Conservation (phyloP, 2,113 vertebrate species). For the Panthera tigris region DNA sequence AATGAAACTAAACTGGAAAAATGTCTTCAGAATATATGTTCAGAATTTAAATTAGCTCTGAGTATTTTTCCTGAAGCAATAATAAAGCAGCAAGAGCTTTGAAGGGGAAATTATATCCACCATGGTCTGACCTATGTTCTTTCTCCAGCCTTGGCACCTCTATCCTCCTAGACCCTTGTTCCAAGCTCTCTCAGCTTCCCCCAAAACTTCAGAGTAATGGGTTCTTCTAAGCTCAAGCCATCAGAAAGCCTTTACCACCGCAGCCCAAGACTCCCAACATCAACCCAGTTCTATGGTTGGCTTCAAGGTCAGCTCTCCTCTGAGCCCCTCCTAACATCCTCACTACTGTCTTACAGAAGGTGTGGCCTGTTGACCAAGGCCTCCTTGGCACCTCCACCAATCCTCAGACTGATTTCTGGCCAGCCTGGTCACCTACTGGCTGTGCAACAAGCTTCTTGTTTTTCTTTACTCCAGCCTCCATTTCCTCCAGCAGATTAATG, state of each 20-base stretch:
- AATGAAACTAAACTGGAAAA: conserved; percentile 74
- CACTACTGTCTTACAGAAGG: not conserved
- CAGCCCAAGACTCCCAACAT: not conserved
- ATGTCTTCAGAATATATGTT: conserved; percentile 59
- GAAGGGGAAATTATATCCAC: not conserved
- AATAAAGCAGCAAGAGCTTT: conserved; percentile 17
- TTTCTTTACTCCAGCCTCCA: not conserved
- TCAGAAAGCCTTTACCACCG: not conserved
- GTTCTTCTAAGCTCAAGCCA: not conserved
- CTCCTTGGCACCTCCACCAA: not conserved
- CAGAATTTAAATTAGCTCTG: conserved; percentile 70
- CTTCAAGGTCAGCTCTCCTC: not conserved
- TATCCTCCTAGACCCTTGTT: no score
- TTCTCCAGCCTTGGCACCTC: not conserved
- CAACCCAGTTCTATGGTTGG: not conserved
- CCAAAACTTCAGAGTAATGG: not conserved
- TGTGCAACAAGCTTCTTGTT: not conserved
- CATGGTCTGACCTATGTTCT: not conserved
- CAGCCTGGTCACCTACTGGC: not conserved
- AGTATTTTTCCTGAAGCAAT: conserved; percentile 45
- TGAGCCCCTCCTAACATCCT: not conserved
- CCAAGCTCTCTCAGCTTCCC: not conserved
- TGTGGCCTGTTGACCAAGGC: not conserved
- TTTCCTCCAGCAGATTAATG: not conserved
- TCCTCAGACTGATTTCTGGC: not conserved